Percentiles rank a stretch among this genome's conserved stretches.
These are phyloP conservation scores for Neoaliturus tenellus DNA, from an alignment of 2,888 invertebrate species.

Conservation along the genomic window DNA sequence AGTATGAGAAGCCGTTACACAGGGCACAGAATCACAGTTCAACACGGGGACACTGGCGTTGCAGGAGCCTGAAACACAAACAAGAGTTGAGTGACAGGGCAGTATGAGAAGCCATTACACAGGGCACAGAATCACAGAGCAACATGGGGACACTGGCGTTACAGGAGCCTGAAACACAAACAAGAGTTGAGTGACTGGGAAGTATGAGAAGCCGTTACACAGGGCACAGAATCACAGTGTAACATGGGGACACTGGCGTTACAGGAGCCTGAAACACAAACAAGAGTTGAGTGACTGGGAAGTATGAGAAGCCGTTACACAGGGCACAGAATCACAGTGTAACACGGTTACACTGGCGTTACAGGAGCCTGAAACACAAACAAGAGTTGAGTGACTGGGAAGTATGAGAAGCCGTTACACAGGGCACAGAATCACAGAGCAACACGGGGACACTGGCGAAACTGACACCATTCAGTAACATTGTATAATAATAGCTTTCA, in stretches of 20 bases:
- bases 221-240: constrained; percentile 59
- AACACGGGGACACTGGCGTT: constrained; percentile 61
- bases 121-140: constrained; percentile 59
- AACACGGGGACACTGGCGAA: constrained; percentile 57
- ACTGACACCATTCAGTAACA: constrained; percentile 52
- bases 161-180: constrained; percentile 27
- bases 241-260: constrained; percentile 61
- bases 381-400: constrained; percentile 60
- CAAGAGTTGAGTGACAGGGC: constrained; percentile 43
- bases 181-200: constrained; percentile 63
- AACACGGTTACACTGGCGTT: constrained; percentile 60
- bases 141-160: constrained; percentile 60
- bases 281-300: constrained; percentile 39
- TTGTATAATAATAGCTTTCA: too few relatives aligned
- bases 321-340: constrained; percentile 59
- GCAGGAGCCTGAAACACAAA: constrained; percentile 26
- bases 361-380: constrained; percentile 27
- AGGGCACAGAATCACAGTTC: constrained; percentile 58
- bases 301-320: constrained; percentile 67
- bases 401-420: constrained; percentile 67
- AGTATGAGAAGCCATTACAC: constrained; percentile 67
- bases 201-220: constrained; percentile 67
- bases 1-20: constrained; percentile 67
- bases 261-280: constrained; percentile 26
- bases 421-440: constrained; percentile 59